These are phyloP conservation scores for Stenodera caucasica DNA, from an alignment of 2,888 invertebrate genomes.

Conservation along the genomic window DNA sequence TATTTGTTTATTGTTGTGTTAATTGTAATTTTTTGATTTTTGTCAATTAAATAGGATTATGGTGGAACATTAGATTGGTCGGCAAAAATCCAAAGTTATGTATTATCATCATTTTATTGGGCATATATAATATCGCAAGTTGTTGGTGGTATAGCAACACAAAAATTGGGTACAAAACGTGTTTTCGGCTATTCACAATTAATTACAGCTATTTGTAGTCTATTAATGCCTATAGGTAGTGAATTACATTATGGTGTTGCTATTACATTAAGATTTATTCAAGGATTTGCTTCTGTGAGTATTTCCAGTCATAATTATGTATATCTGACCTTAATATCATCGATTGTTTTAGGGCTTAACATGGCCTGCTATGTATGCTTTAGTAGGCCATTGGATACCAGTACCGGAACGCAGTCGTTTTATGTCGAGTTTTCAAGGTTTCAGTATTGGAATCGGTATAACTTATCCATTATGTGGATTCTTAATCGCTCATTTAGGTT, in stretches of 20 bases:
- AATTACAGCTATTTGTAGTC: slow-evolving; percentile 68
- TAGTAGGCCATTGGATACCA: slow-evolving; percentile 74
- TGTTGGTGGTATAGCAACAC: slow-evolving; percentile 70
- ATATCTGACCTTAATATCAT: too few species aligned
- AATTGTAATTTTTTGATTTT: neutral
- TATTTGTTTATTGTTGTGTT: neutral
- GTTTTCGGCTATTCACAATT: slow-evolving; percentile 72
- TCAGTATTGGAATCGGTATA: slow-evolving; percentile 73
- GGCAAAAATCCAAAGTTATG: slow-evolving; percentile 64
- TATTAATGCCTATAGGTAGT: slow-evolving; percentile 67
- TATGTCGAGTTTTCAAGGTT: slow-evolving; percentile 77
- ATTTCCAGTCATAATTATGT: too few species aligned
- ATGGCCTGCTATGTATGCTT: slow-evolving; percentile 76
- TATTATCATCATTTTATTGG: slow-evolving; percentile 72
- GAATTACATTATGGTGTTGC: slow-evolving; percentile 64
- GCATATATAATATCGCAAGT: slow-evolving; percentile 72
- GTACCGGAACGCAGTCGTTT: slow-evolving; percentile 70
- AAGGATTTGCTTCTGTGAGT: slow-evolving; percentile 69
- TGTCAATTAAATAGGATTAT: slow-evolving; percentile 46
- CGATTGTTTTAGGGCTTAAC: slow-evolving; percentile 62
- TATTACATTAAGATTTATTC: slow-evolving; percentile 65
- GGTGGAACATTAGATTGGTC: slow-evolving; percentile 69
- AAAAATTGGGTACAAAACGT: slow-evolving; percentile 69
- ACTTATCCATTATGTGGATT: slow-evolving; percentile 73
- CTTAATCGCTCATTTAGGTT: slow-evolving; percentile 68